Conservation (phyloP, 2,888 invertebrate genomes). For the Orthosia incerta region DNA sequence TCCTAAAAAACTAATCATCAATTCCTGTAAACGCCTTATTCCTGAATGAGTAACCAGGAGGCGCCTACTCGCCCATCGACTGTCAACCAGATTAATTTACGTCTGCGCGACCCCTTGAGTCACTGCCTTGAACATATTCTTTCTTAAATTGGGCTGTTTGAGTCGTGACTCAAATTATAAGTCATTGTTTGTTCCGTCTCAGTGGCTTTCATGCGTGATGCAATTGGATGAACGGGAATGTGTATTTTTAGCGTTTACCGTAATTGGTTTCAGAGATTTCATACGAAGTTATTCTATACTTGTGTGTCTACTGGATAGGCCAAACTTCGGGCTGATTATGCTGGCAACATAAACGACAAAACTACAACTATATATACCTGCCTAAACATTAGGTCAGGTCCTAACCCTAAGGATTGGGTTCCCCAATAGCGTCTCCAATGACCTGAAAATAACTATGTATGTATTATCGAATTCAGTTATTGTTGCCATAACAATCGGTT, state of each 20-base stretch:
- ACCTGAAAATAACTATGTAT: too few species aligned
- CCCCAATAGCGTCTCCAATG: too few species aligned
- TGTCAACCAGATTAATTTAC: slow-evolving; percentile 76
- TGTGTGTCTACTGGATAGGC: too few species aligned
- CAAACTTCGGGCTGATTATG: too few species aligned
- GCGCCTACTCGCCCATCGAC: slow-evolving; percentile 70
- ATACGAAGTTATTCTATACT: too few species aligned
- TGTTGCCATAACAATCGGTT: too few species aligned
- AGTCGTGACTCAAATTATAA: slow-evolving; percentile 72
- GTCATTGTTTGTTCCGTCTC: slow-evolving; percentile 55
- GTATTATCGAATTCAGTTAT: too few species aligned
- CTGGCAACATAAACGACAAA: too few species aligned
- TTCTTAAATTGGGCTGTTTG: slow-evolving; percentile 70
- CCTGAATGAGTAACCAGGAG: slow-evolving; percentile 74
- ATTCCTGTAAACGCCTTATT: slow-evolving; percentile 29
- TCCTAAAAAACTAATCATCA: slow-evolving; percentile 13
- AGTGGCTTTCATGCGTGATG: slow-evolving; percentile 39
- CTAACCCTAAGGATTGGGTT: too few species aligned
- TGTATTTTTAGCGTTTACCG: slow-evolving; percentile 40
- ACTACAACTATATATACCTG: too few species aligned
- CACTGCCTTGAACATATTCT: slow-evolving; percentile 73
- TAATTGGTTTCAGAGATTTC: not conserved
- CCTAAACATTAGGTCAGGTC: too few species aligned
- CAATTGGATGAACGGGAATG: slow-evolving; percentile 32
- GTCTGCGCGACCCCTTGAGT: slow-evolving; percentile 73